Conservation (phyloP, 2,113 vertebrate genomes). For the human (Homo sapiens) region GRCh38 chr3:167067501-167068000, state of each 20-base stretch:
- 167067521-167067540: not conserved
- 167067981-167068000: not conserved
- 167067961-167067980: not conserved
- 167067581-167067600: slow-evolving; percentile 17
- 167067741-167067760: slow-evolving; percentile 47
- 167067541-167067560: not conserved
- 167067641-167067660: slow-evolving; percentile 54
- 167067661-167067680: slow-evolving; percentile 57
- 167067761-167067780: slow-evolving; percentile 40
- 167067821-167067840: slow-evolving; percentile 44
- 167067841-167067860: slow-evolving; percentile 44
- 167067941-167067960: not conserved
- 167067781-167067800: slow-evolving; percentile 18
- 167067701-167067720: slow-evolving; percentile 64
- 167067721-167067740: slow-evolving; percentile 16
- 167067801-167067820: slow-evolving; percentile 37
- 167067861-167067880: slow-evolving; percentile 10
- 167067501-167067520: slow-evolving; percentile 53
- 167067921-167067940: not conserved
- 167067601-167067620: slow-evolving; percentile 48
- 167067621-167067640: slow-evolving; percentile 25
- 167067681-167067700: slow-evolving; percentile 14
- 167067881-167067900: not conserved
- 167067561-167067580: not conserved
- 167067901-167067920: not conserved